phyloP scores from a whole-genome alignment of 2,797 vertebrate species.

The Pipistrellus kuhlii region DNA sequence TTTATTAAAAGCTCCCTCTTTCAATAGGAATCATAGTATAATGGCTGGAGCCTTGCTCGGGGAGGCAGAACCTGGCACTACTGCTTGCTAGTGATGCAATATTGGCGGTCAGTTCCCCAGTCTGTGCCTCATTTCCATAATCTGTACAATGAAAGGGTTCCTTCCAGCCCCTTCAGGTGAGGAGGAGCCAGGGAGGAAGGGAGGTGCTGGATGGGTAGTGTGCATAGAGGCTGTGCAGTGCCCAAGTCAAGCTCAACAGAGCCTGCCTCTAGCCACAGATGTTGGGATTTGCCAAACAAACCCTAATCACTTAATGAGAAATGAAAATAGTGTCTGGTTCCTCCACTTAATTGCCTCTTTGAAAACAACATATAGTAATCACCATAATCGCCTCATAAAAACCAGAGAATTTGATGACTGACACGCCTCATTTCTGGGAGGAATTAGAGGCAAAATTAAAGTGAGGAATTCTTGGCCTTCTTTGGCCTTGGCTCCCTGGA shows the following conservation, averaged over 20 bases:
- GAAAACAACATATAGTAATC: constrained; percentile 84
- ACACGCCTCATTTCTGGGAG: constrained; percentile 78
- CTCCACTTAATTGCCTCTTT: constrained; percentile 82
- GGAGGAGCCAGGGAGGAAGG: neutral
- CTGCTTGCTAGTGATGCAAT: neutral
- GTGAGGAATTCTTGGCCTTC: constrained; percentile 66
- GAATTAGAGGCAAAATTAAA: constrained; percentile 78
- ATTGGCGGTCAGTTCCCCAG: neutral
- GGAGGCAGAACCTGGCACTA: neutral
- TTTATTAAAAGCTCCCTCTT: neutral
- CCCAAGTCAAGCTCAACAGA: constrained; percentile 50
- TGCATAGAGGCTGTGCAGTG: neutral
- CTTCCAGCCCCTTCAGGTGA: neutral
- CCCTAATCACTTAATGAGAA: constrained; percentile 83
- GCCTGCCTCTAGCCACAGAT: constrained; percentile 68
- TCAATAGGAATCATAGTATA: neutral
- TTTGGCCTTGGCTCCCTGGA: constrained; percentile 61
- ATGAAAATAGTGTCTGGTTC: constrained; percentile 79
- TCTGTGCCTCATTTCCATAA: constrained; percentile 19
- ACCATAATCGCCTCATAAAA: constrained; percentile 81
- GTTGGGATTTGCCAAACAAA: constrained; percentile 74
- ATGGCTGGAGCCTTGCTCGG: neutral
- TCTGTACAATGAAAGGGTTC: neutral
- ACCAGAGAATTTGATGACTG: constrained; percentile 69
- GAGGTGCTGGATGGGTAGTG: neutral